Evolutionary conservation across 2,113 vertebrate species (phyloP).

Genomic region (Zosterops japonicus): DNA sequence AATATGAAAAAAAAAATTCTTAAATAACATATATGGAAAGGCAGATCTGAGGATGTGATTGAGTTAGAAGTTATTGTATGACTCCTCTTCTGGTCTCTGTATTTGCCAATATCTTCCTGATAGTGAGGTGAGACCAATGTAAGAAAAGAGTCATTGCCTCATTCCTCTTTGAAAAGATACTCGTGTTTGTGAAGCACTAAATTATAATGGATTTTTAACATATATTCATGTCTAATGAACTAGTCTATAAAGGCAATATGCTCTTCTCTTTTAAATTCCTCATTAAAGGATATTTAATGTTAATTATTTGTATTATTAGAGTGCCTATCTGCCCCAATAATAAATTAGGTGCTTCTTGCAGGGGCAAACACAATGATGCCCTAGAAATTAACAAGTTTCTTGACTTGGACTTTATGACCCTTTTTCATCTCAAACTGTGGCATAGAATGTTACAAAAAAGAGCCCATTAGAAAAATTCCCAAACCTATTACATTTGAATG

Average conservation of each 20-base stretch:
- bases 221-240: not conserved
- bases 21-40: not conserved
- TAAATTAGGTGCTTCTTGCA: not conserved
- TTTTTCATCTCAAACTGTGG: not conserved
- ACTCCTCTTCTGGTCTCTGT: not conserved
- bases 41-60: not conserved
- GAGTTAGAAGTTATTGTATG: not conserved
- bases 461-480: not conserved
- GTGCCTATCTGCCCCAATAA: not conserved
- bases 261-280: not conserved
- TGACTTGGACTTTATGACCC: not conserved
- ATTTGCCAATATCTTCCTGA: not conserved
- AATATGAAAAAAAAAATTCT: not conserved
- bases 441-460: not conserved
- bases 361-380: not conserved
- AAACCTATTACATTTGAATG: not conserved
- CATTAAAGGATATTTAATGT: not conserved
- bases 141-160: not conserved
- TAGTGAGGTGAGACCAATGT: not conserved
- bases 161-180: not conserved
- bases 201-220: slow-evolving; percentile 9
- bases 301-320: slow-evolving; percentile 18
- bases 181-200: not conserved
- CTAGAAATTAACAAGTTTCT: not conserved
- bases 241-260: not conserved